Evolutionary conservation across 2,797 vertebrate genomes (phyloP), one percentile per base, ranked within the genome.

Genomic region (Paratrypauchen microcephalus): DNA sequence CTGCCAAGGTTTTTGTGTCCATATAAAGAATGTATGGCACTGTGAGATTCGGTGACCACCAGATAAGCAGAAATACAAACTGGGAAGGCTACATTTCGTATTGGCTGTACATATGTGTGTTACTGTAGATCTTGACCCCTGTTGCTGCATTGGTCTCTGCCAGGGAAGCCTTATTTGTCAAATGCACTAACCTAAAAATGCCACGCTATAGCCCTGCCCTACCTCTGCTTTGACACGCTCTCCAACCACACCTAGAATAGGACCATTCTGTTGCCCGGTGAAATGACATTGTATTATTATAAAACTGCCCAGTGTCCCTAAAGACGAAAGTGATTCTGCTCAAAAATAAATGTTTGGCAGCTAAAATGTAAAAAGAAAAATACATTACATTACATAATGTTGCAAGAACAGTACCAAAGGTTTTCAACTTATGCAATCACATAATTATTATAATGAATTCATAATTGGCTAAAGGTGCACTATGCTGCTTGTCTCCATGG

Each of bases 131-230:
- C 18, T 68, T 72, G 82, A 74, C 83, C 86, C 88, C 80, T 79
- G 82, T 87, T 91, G 90, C 91, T 91, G 91, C 90, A 90, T 87
- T 80, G 66, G 77, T 88, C 86, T 88, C 89, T 82, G 79, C 54
- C 57, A 65, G 83, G 87, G 87, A 92, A 87, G 90, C 88, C 90
- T 91, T 92, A 90, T 84, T 79, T 83, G 82, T 91, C 76, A 79
- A 89, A 88, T 91, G 87, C 90, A 92, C 90, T 91, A 91, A 87
- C 85, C 86, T 85, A 79, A 86, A 65, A 75, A 87, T 87, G 88
- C 88, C 87, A 89, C 85, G 83, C 88, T 75, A 36, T 71, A 50
- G 52, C 67, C 77, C 67, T 72, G 52, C 83, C 84, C 68, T 78
- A 68, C 66, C 79, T 82, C 73, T 79, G 52, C 73, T 74, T 66